A percentile compares a stretch with the other conserved stretches of the same genome.
phyloP scores from a whole-genome alignment of 2,888 invertebrate species.

The Litoditis marina region DNA sequence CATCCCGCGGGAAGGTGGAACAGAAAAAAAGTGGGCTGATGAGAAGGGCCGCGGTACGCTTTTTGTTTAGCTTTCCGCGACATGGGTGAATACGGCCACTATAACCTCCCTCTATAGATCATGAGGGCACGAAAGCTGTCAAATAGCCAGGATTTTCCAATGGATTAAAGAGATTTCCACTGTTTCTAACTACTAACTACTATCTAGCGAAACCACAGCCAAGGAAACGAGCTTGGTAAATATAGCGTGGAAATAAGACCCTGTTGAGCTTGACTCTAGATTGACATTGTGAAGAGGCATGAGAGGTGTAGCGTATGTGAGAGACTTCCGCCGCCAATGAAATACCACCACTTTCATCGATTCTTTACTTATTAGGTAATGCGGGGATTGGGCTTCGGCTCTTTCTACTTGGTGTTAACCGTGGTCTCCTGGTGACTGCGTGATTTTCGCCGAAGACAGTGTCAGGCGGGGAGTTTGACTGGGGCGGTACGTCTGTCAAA shows the following conservation, averaged over 20 bases:
- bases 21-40: too few relatives aligned
- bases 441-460: constrained; percentile 69
- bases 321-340: constrained; percentile 61
- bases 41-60: too few relatives aligned
- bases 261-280: constrained; percentile 66
- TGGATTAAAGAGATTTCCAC: constrained; percentile 71
- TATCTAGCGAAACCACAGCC: constrained; percentile 71
- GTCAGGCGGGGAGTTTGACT: constrained; percentile 72
- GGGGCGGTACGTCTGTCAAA: constrained; percentile 73
- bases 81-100: too few relatives aligned
- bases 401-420: constrained; percentile 62
- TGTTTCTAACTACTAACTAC: constrained; percentile 68
- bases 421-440: constrained; percentile 52
- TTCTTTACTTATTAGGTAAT: constrained; percentile 65
- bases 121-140: too few relatives aligned
- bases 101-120: too few relatives aligned
- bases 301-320: constrained; percentile 64
- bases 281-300: constrained; percentile 68
- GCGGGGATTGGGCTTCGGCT: constrained; percentile 45
- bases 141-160: too few relatives aligned
- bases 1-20: too few relatives aligned
- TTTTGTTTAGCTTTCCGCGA: too few relatives aligned
- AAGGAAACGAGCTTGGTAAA: constrained; percentile 72
- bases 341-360: constrained; percentile 68
- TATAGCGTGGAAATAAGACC: constrained; percentile 75